phyloP scores from a whole-genome alignment of 2,797 vertebrate species.

The Pachyuromys duprasi region DNA sequence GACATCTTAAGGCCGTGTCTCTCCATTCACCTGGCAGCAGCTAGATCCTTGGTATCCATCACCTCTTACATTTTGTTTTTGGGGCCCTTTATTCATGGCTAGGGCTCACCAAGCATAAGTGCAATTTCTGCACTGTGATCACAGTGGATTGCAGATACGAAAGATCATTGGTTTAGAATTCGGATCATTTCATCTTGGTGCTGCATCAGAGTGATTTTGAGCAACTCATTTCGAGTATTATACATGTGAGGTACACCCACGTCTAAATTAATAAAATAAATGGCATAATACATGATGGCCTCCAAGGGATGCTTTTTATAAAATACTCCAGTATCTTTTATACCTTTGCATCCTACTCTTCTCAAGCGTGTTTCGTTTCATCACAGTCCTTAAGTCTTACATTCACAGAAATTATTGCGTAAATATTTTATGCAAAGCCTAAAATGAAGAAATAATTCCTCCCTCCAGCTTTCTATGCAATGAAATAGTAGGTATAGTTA shows the following conservation, averaged over 20 bases:
- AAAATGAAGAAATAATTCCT: constrained; percentile 16
- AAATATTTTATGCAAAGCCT: not conserved
- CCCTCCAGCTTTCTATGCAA: not conserved
- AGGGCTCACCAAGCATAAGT: not conserved
- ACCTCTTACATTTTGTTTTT: not conserved
- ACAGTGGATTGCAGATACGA: not conserved
- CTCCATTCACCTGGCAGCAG: not conserved
- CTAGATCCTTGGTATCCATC: not conserved
- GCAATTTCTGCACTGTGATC: not conserved
- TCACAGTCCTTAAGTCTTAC: not conserved
- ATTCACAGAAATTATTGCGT: not conserved
- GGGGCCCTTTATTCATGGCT: not conserved
- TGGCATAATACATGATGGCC: not conserved
- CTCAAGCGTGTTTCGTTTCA: not conserved
- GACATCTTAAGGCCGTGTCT: not conserved
- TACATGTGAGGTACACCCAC: not conserved
- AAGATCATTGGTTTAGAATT: not conserved
- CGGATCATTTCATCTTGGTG: not conserved
- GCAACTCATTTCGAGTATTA: not conserved
- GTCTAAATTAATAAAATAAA: not conserved
- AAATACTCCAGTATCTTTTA: not conserved
- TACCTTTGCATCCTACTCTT: not conserved
- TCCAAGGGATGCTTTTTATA: not conserved
- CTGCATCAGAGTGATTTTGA: not conserved
- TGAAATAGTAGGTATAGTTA: not conserved